Evolutionary conservation across 2,888 invertebrate species (phyloP).

Genomic region (Eupsilia transversa): DNA sequence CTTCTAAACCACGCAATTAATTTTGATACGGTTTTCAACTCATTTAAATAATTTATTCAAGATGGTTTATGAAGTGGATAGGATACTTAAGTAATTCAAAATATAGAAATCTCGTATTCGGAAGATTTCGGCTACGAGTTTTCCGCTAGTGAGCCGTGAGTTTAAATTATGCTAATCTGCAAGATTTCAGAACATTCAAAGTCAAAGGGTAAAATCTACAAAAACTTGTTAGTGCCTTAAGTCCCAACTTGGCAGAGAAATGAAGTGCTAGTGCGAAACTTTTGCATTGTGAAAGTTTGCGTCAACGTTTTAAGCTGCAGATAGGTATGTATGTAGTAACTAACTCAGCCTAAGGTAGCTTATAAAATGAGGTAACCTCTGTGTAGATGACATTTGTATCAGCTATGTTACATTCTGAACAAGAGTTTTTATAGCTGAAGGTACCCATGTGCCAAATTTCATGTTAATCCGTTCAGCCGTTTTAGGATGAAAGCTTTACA

Average conservation of each 20-base stretch:
- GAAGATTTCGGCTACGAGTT: no score
- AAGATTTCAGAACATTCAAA: neutral
- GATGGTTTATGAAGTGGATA: no score
- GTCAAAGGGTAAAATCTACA: conserved; percentile 14
- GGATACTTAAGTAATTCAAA: no score
- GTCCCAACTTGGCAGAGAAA: conserved; percentile 2
- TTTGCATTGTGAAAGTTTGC: conserved; percentile 2
- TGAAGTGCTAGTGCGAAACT: conserved; percentile 12
- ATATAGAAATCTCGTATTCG: no score
- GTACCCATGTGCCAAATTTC: no score
- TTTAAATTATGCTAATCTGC: conserved; percentile 5
- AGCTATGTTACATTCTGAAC: neutral
- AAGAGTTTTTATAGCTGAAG: neutral
- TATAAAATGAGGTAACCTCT: neutral
- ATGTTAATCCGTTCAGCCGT: no score
- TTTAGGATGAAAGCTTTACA: no score
- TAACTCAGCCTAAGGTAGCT: neutral
- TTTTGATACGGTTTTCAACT: neutral
- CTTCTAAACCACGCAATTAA: neutral
- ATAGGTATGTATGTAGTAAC: neutral
- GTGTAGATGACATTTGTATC: neutral
- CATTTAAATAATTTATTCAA: neutral
- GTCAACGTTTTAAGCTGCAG: neutral
- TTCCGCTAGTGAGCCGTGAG: no score
- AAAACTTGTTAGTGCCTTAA: neutral